Evolutionary conservation across 1,140 invertebrate genomes (phyloP).

Genomic region (Pogonomyrmex barbatus): DNA sequence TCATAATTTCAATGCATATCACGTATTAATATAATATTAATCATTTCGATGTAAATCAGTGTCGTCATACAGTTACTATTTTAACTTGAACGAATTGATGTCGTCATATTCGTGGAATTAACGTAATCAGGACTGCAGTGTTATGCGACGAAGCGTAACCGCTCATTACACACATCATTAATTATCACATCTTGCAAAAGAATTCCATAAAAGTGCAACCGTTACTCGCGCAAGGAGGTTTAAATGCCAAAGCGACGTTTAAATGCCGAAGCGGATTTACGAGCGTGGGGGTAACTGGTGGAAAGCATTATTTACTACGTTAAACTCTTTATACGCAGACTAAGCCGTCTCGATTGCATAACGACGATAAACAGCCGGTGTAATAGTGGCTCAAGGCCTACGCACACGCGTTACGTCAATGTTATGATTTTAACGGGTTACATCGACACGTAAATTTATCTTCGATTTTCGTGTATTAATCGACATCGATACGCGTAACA

Average conservation of each 20-base stretch:
- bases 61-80: background rate
- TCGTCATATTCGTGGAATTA: background rate
- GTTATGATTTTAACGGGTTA: constrained; percentile 50
- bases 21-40: background rate
- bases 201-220: constrained; percentile 16
- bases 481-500: background rate
- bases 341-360: constrained; percentile 77
- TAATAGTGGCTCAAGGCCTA: constrained; percentile 80
- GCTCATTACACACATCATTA: background rate
- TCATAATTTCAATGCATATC: constrained; percentile 5
- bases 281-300: constrained; percentile 50
- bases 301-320: constrained; percentile 76
- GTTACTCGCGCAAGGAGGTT: background rate
- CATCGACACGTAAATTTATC: constrained; percentile 36
- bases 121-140: background rate
- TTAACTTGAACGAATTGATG: background rate
- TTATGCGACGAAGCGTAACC: background rate
- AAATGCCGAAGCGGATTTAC: constrained; percentile 43
- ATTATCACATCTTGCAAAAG: constrained; percentile 29
- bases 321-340: constrained; percentile 66
- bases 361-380: constrained; percentile 76
- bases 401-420: constrained; percentile 59
- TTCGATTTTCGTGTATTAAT: constrained; percentile 50
- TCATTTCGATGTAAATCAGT: background rate
- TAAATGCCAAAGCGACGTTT: constrained; percentile 29